Conservation (phyloP, 2,888 invertebrate genomes). For the Therioaphis trifolii region DNA sequence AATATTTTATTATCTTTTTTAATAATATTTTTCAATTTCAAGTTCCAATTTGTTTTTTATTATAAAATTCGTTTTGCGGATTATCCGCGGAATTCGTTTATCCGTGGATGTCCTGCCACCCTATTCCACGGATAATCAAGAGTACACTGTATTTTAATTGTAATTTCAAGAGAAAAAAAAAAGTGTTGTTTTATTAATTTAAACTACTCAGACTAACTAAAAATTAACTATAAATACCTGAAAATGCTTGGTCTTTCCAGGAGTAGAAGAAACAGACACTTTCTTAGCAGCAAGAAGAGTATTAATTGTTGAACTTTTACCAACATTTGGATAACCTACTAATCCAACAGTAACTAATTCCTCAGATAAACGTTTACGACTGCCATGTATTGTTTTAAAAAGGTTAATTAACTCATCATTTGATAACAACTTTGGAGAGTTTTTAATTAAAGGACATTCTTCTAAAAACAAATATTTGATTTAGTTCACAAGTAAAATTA, state of each 20-base stretch:
- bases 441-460: slow-evolving; percentile 66
- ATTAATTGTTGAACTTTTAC: slow-evolving; percentile 99
- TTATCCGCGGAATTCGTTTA: too few species aligned
- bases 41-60: too few species aligned
- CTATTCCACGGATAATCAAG: too few species aligned
- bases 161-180: not conserved
- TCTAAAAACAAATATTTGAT: too few species aligned
- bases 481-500: not conserved
- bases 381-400: slow-evolving; percentile 75
- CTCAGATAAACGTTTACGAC: slow-evolving; percentile 69
- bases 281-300: slow-evolving; percentile 80
- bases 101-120: too few species aligned
- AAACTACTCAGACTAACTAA: too few species aligned
- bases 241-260: slow-evolving; percentile 98
- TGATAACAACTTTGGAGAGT: slow-evolving; percentile 75
- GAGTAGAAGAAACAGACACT: slow-evolving; percentile 94
- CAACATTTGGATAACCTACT: slow-evolving; percentile 99
- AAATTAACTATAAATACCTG: slow-evolving; percentile 69
- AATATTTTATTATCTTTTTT: too few species aligned
- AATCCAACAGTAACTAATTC: slow-evolving; percentile 85
- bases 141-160: too few species aligned
- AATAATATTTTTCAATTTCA: too few species aligned
- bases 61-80: too few species aligned
- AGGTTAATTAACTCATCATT: slow-evolving; percentile 79
- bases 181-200: too few species aligned